phyloP scores from a whole-genome alignment of 2,113 vertebrate species.

The Ophiodon elongatus region DNA sequence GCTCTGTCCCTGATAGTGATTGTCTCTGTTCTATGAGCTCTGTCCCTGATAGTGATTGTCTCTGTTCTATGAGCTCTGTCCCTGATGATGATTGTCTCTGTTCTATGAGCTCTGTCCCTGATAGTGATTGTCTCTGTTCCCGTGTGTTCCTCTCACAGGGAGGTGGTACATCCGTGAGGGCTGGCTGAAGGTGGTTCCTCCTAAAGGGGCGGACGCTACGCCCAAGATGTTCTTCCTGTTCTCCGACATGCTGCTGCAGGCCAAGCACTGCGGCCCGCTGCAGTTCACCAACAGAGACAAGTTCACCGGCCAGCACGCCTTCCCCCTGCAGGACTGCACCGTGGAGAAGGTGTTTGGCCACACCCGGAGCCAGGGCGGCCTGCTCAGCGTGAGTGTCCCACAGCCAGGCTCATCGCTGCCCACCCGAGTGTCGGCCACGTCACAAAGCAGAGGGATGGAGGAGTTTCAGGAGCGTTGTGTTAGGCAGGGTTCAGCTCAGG shows the following conservation, averaged over 20 bases:
- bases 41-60: no score
- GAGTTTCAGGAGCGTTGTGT: neutral
- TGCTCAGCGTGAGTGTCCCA: conserved; percentile 78
- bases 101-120: no score
- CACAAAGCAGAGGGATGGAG: no score
- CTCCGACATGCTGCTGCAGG: conserved; percentile 90
- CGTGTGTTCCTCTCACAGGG: conserved; percentile 59
- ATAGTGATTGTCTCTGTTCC: neutral
- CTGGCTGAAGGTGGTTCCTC: conserved; percentile 83
- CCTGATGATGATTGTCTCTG: no score
- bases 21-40: no score
- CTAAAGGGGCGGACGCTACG: conserved; percentile 83
- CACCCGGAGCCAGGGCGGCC: conserved; percentile 83
- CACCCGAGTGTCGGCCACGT: no score
- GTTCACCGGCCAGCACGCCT: conserved; percentile 78
- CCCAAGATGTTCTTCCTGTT: conserved; percentile 92
- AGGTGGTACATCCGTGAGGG: conserved; percentile 84
- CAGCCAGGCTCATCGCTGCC: no score
- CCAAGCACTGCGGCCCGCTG: conserved; percentile 86
- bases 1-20: no score
- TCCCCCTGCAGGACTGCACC: conserved; percentile 88
- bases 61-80: no score
- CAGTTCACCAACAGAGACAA: conserved; percentile 81
- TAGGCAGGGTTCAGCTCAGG: no score
- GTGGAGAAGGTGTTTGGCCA: conserved; percentile 88